Conservation (phyloP, 2,113 vertebrate genomes). For the Sebastes fasciatus region DNA sequence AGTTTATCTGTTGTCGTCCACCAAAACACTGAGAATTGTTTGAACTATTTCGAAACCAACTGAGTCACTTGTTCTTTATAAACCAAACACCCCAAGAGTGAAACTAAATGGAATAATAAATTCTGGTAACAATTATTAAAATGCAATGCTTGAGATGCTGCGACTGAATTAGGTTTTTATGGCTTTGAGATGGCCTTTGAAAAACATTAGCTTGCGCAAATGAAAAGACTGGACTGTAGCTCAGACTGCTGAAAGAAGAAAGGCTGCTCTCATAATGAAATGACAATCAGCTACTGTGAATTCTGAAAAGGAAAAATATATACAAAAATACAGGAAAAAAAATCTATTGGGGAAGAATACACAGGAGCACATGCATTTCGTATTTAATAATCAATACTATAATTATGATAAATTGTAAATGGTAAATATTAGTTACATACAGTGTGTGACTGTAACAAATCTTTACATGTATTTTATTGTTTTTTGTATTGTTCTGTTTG, state of each 20-base stretch:
- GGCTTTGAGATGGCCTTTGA: constrained; percentile 30
- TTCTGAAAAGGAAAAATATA: not conserved
- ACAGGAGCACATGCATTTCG: not conserved
- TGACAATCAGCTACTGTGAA: constrained; percentile 5
- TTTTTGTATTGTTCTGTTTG: not conserved
- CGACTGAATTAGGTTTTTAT: constrained; percentile 33
- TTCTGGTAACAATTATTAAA: constrained; percentile 38
- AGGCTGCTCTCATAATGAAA: not conserved
- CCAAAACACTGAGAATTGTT: not conserved
- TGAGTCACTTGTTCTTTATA: not conserved
- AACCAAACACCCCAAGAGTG: constrained; percentile 24
- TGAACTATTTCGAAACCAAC: constrained; percentile 11
- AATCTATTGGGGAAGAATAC: not conserved
- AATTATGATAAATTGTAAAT: not conserved
- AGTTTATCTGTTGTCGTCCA: not conserved
- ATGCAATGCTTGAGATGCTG: constrained; percentile 35
- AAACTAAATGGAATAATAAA: constrained; percentile 18
- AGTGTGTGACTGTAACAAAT: not conserved
- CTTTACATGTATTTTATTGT: not conserved
- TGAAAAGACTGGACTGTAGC: not conserved
- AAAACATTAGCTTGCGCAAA: constrained; percentile 15
- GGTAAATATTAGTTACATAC: not conserved
- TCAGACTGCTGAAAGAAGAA: constrained; percentile 7
- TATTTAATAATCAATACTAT: not conserved
- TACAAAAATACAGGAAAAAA: too few species aligned